Percentiles rank a stretch among this genome's conserved stretches.
These are phyloP conservation scores for Charanyca ferruginea DNA, from an alignment of 2,888 invertebrate genomes.

Conservation along the genomic window DNA sequence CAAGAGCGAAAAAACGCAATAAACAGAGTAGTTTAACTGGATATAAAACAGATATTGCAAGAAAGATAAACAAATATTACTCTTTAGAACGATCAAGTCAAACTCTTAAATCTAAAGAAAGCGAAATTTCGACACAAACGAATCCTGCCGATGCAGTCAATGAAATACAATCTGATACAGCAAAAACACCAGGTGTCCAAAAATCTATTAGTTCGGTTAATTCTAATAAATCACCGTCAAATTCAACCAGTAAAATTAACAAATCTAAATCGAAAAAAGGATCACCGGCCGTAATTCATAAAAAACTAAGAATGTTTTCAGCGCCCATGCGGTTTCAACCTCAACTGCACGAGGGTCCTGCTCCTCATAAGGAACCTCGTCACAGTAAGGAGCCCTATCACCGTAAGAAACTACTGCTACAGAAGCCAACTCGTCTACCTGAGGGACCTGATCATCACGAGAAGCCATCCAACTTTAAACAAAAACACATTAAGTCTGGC, in stretches of 20 bases:
- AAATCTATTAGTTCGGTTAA: not conserved
- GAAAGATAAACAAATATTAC: conserved; percentile 1
- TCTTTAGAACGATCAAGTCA: not conserved
- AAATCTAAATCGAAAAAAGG: conserved; percentile 8
- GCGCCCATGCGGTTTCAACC: conserved; percentile 8
- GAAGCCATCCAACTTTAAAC: not conserved
- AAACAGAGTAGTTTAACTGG: conserved; percentile 2
- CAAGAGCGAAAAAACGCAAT: not conserved
- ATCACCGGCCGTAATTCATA: not conserved
- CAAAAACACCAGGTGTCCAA: not conserved
- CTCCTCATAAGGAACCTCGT: not conserved
- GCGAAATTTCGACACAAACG: not conserved
- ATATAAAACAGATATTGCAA: not conserved
- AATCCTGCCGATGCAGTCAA: not conserved
- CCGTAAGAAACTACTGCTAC: not conserved
- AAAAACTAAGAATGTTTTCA: not conserved
- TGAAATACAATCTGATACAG: conserved; percentile 2
- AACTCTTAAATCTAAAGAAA: conserved; percentile 4
- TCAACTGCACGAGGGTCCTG: not conserved
- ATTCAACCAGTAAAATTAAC: conserved; percentile 8
- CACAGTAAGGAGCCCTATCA: not conserved
- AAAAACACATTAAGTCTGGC: conserved; percentile 7
- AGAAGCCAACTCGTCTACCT: not conserved
- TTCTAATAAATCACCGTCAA: not conserved
- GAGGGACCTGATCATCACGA: not conserved